Base-by-base conservation (phyloP, 2,888 invertebrate species). In the Gibbula magus region DNA sequence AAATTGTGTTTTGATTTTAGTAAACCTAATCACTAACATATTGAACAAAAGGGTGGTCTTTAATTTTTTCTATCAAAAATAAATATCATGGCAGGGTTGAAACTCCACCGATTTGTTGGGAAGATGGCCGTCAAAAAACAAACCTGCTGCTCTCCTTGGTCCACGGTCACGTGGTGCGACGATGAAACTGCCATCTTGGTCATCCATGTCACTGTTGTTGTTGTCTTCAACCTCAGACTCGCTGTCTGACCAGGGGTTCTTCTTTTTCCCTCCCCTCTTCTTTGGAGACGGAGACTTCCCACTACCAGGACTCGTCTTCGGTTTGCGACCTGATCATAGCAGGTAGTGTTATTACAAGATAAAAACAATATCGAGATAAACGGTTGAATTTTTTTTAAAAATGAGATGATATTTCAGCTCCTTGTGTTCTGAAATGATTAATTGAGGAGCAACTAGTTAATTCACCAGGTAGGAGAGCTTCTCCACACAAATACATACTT, bases 161-260 rank as follows among this genome's bases (percentile, higher is more conserved):
- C 83, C 81, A 22, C 82, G 75, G 53, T 84, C 83, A 74, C 84
- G 76, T 52, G 61, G 39, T 25, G 81, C 83, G 1, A 80, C 81
- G 13, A 81, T 76, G 51, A 81, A 78, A 29, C 74, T 80, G 10
- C 81, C 83, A 39, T 79, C 82, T n/a, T 74, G 80, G 8, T 82
- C 85, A 22, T 80, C 83, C 45, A 82, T 81, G 3, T 84, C 75
- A 76, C 87, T 85, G 52, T 86, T 84, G 10, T 84, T 82, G 53
- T 85, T 75, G 22, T 83, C 66, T 70, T 80, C 70, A 22, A 81
- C 77, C 7, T 78, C 84, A 74, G 81, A 70, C 56, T 75, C 84
- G 0, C 32, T 89, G 20, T 90, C 90, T 5, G 89, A 89, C 91
- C 91, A 93, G 0, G 92, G 90, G 81, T 91, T 92, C 51, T 86